These are phyloP conservation scores for Clarias pachynema DNA, from an alignment of 2,797 vertebrate species.

Conservation along the genomic window DNA sequence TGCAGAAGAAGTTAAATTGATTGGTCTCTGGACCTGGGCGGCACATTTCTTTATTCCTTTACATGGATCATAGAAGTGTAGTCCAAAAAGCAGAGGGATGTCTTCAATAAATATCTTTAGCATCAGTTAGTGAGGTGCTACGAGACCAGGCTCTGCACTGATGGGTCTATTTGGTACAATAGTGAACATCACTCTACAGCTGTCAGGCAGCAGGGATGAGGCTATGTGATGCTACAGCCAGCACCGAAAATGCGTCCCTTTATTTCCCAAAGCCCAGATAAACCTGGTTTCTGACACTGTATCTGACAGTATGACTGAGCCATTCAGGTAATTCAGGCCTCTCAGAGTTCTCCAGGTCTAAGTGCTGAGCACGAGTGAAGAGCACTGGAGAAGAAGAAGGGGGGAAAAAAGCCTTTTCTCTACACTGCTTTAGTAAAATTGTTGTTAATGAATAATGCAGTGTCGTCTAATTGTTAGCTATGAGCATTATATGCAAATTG, in stretches of 20 bases:
- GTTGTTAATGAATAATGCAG: constrained; percentile 27
- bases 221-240: constrained; percentile 46
- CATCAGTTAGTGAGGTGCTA: constrained; percentile 55
- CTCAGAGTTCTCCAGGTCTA: constrained; percentile 23
- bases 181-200: constrained; percentile 51
- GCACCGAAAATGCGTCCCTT: constrained; percentile 44
- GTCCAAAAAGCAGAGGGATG: constrained; percentile 54
- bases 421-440: neutral
- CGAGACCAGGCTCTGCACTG: constrained; percentile 53
- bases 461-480: constrained; percentile 10
- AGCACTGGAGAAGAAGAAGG: neutral
- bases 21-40: constrained; percentile 33
- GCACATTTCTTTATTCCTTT: constrained; percentile 36
- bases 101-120: constrained; percentile 48
- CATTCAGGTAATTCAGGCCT: constrained; percentile 7
- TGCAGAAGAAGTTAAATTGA: constrained; percentile 42
- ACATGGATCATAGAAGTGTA: constrained; percentile 48
- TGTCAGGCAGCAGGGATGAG: constrained; percentile 37
- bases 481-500: constrained; percentile 28
- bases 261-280: constrained; percentile 42
- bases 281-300: constrained; percentile 29
- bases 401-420: neutral
- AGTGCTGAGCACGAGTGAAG: neutral
- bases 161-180: constrained; percentile 65
- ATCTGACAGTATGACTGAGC: constrained; percentile 35